A percentile compares a stretch with the other conserved stretches of the same genome.
phyloP scores from a whole-genome alignment of 2,797 vertebrate species.

The Anniella stebbinsi region DNA sequence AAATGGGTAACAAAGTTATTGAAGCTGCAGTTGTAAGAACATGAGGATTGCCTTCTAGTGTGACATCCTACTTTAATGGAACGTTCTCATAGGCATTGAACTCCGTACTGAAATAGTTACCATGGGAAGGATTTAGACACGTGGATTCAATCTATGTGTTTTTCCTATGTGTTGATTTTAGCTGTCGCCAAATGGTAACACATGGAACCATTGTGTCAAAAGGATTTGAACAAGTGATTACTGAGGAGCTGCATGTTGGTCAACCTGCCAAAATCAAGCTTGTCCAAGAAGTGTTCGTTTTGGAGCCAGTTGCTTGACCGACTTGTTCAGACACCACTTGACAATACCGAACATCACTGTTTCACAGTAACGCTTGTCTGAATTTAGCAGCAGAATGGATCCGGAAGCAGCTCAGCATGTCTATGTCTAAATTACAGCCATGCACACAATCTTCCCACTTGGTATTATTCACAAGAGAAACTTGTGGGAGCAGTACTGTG shows the following conservation, averaged over 20 bases:
- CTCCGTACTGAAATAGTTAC: background rate
- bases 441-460: background rate
- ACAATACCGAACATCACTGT: background rate
- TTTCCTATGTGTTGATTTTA: background rate
- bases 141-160: background rate
- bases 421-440: background rate
- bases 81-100: background rate
- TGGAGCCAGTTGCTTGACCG: background rate
- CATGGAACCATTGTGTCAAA: background rate
- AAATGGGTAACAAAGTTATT: background rate
- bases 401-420: background rate
- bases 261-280: background rate
- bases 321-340: background rate
- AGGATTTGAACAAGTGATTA: background rate
- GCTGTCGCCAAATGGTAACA: background rate
- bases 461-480: constrained; percentile 3
- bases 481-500: background rate
- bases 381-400: background rate
- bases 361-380: background rate
- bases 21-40: background rate
- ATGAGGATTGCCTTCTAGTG: background rate
- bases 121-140: background rate
- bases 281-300: background rate
- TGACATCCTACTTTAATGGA: too few species aligned
- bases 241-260: background rate